Evolutionary conservation across 1,140 invertebrate genomes (phyloP), one percentile per base, ranked within the genome.

Genomic region (Drosophila neocordata): DNA sequence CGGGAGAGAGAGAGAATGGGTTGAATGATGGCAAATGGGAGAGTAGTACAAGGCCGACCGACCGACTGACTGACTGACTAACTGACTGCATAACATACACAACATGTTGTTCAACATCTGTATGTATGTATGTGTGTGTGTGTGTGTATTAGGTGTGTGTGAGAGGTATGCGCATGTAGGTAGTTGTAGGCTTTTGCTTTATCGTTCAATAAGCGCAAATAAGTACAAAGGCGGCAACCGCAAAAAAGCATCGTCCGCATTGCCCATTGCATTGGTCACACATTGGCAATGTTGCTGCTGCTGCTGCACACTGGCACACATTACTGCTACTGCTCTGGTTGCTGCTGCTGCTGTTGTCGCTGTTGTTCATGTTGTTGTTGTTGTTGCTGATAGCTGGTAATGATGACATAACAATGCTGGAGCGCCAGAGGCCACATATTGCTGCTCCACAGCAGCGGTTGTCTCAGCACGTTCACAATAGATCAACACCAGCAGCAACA

Each of bases 331-430:
- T 65, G 22, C 44, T 57, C 27, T 31, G 27, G 55, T 9, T 65
- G 67, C 41, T 66, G 73, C 51, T 72, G 56, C 2, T 65, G 63
- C 34, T 70, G 65, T 44, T 70, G 53, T 20, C 65, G 55, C n/a
- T 41, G 44, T 4, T 51, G 61, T 2, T 68, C 31, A 3, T 68
- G 38, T 7, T 68, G 41, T 20, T 65, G 35, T 0, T 66, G 27
- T 34, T 80, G 66, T 62, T 63, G 66, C 38, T 81, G 62, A 52
- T 73, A 63, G 70, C 81, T 87, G 82, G 82, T 77, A 82, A 85
- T 85, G 82, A 87, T 88, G 83, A 87, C 79, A 88, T 87, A 87
- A 88, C 83, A 87, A 87, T 87, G 83, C 83, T 87, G 73, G 79
- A 88, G 84, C 78, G 84, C 83, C 82, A 66, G 72, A 66, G 78